Evolutionary conservation across 2,888 invertebrate genomes (phyloP).

Genomic region (Stegana nigrithorax): DNA sequence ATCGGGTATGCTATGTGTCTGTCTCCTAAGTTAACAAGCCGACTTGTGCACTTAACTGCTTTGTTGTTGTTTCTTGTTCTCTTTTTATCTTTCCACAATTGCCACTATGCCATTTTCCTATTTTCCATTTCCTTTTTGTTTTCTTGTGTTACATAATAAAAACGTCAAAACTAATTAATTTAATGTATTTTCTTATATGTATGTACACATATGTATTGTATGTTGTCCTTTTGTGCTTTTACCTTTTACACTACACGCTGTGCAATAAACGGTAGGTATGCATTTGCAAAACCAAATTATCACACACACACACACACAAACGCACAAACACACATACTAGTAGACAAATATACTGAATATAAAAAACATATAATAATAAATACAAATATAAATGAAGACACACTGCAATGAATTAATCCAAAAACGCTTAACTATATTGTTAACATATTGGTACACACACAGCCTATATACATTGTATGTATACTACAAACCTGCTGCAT

Average conservation of each 20-base stretch:
- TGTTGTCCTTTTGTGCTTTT: background rate
- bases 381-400: background rate
- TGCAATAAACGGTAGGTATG: slow-evolving; percentile 12
- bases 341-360: too few relatives aligned
- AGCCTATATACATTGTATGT: background rate
- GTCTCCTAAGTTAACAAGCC: background rate
- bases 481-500: background rate
- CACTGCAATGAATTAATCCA: background rate
- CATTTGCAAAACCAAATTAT: background rate
- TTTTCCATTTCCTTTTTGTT: background rate
- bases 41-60: background rate
- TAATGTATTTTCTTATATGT: too few relatives aligned
- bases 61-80: background rate
- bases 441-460: too few relatives aligned
- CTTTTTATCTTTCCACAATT: background rate
- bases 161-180: background rate
- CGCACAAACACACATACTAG: too few relatives aligned
- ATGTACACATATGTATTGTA: too few relatives aligned
- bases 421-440: too few relatives aligned
- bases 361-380: background rate
- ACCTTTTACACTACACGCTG: background rate
- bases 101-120: background rate
- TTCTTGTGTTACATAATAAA: background rate
- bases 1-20: background rate
- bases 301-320: background rate